phyloP scores from a whole-genome alignment of 2,797 vertebrate species.

The Galago senegalensis region DNA sequence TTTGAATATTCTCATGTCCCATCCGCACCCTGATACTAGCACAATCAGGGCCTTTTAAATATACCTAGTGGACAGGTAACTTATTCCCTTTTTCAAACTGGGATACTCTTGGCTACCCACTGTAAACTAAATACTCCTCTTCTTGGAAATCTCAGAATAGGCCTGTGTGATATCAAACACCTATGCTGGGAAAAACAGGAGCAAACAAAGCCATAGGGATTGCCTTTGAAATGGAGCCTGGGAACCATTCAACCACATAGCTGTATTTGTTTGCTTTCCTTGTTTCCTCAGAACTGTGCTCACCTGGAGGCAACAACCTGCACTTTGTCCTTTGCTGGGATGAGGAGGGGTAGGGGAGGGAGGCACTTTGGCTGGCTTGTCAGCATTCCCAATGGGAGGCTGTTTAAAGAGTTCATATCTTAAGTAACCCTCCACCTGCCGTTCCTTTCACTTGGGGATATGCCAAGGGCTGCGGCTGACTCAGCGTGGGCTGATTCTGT shows the following conservation, averaged over 20 bases:
- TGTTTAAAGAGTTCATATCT: slow-evolving; percentile 63
- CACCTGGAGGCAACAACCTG: slow-evolving; percentile 77
- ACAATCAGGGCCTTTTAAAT: slow-evolving; percentile 67
- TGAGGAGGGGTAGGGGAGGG: slow-evolving; percentile 65
- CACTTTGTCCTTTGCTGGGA: slow-evolving; percentile 71
- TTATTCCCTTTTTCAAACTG: slow-evolving; percentile 66
- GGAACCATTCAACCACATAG: slow-evolving; percentile 76
- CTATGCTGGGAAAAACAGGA: slow-evolving; percentile 81
- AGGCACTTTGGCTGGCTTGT: slow-evolving; percentile 65
- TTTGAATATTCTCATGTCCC: slow-evolving; percentile 68
- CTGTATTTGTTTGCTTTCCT: slow-evolving; percentile 81
- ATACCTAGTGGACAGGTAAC: slow-evolving; percentile 61
- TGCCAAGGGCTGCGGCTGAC: slow-evolving; percentile 36
- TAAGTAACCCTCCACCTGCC: slow-evolving; percentile 65
- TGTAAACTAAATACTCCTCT: slow-evolving; percentile 72
- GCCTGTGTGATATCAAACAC: slow-evolving; percentile 78
- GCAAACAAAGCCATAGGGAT: slow-evolving; percentile 80
- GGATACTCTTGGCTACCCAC: slow-evolving; percentile 59
- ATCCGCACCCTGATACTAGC: slow-evolving; percentile 41
- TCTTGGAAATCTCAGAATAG: slow-evolving; percentile 77
- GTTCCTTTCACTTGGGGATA: slow-evolving; percentile 60
- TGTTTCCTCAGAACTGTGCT: slow-evolving; percentile 81
- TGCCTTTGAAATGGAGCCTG: slow-evolving; percentile 85
- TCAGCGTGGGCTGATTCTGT: slow-evolving; percentile 26
- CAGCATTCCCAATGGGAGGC: slow-evolving; percentile 39